Evolutionary conservation across 2,888 invertebrate genomes (phyloP), one percentile per base, ranked within the genome.

Genomic region (Criorhina ranunculi): DNA sequence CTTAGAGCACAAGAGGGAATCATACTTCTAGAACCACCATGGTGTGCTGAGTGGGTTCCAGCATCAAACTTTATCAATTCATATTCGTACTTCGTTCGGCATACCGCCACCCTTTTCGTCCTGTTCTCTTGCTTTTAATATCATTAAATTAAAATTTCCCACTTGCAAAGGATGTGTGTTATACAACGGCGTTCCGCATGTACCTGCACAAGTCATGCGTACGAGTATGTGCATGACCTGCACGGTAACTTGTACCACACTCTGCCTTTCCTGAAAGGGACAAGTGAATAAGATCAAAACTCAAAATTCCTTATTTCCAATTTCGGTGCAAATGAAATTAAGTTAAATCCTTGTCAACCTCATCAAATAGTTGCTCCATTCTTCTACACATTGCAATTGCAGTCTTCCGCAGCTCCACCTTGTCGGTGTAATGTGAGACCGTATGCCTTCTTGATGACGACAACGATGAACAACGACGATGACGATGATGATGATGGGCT

Each of bases 301-400:
- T 85, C 64, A 70, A 66, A 85, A 80, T 85, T 85, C 85, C 85
- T 79, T 80, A 85, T 85, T 85, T 85, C 80, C 80, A 85, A 85
- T 85, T 85, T 80, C 75, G 69, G 80, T 86, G 86, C 77, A 77
- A 81, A 86, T 69, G 53, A 87, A 87, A 87, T 87, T 87, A 87
- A 87, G 86, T 87, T 87, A 87, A 87, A 87, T 87, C 87, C 87
- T 87, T 86, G 87, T 86, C 86, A 87, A 87, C 87, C 87, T 87
- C 86, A 87, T 87, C 87, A 87, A 87, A 86, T 87, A 87, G 86
- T 87, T 87, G 86, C 85, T 87, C 83, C 86, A 87, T 87, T 87
- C 87, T 87, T 87, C 86, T 83, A 55, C 78, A 83, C 78, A 86
- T 75, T 79, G 78, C 73, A 75, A 75, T 73, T 78, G 83, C 78